Conservation (phyloP, 2,888 invertebrate genomes). For the Eristalinus aeneus region DNA sequence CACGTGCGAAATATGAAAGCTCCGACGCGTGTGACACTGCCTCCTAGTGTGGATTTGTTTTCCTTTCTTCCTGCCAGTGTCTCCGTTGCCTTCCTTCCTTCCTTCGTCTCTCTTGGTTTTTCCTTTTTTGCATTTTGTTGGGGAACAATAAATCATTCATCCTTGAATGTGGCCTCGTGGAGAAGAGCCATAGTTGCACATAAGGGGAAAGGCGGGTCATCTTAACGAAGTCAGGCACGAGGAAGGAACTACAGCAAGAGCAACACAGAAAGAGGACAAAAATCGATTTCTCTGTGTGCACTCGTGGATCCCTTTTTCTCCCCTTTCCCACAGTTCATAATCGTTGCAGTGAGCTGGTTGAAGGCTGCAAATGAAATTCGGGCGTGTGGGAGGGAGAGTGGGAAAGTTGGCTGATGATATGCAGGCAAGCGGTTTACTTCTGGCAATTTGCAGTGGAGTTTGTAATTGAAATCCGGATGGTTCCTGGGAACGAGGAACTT, state of each 20-base stretch:
- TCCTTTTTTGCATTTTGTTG: background rate
- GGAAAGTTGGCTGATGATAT: background rate
- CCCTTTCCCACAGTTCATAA: background rate
- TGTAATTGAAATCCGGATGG: conserved; percentile 12
- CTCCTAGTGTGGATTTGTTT: background rate
- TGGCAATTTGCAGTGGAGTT: background rate
- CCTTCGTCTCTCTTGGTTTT: background rate
- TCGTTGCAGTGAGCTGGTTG: background rate
- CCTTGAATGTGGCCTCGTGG: conserved; percentile 14
- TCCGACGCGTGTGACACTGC: conserved; percentile 2
- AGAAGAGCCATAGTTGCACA: conserved; percentile 20
- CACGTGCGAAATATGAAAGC: background rate
- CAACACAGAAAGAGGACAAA: background rate
- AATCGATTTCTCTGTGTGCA: conserved; percentile 8
- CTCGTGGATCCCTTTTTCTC: background rate
- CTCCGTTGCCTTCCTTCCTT: background rate
- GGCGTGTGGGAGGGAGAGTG: background rate
- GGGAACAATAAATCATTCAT: conserved; percentile 21
- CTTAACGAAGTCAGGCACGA: conserved; percentile 23
- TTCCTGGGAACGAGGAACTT: background rate
- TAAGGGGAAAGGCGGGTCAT: background rate
- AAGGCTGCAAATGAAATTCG: conserved; percentile 7
- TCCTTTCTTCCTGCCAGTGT: background rate
- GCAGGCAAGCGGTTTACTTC: background rate
- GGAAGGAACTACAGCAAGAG: background rate